Conservation (phyloP, 2,113 vertebrate genomes). For the Ciconia boyciana region DNA sequence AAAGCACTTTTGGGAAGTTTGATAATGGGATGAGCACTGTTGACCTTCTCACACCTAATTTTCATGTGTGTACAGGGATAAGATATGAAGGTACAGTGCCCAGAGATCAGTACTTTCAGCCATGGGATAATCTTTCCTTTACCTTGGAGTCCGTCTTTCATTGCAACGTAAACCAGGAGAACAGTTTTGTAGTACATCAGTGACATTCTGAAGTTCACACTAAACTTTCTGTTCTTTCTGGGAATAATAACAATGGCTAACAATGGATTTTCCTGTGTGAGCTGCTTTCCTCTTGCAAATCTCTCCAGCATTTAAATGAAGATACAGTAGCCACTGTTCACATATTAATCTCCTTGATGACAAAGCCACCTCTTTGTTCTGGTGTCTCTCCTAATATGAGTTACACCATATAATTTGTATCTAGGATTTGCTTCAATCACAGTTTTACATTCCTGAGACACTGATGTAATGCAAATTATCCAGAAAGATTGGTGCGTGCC, state of each 20-base stretch:
- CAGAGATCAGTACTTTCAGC: conserved; percentile 2
- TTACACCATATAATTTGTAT: conserved; percentile 55
- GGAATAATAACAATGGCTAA: conserved; percentile 30
- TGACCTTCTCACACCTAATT: not conserved
- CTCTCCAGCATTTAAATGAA: conserved; percentile 55
- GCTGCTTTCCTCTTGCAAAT: conserved; percentile 25
- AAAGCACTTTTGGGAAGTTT: not conserved
- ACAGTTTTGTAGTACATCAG: not conserved
- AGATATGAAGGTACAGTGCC: not conserved
- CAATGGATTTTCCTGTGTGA: conserved; percentile 41
- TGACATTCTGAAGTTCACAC: conserved; percentile 9
- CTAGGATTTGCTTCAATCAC: conserved; percentile 63
- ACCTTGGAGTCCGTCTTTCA: fast-evolving
- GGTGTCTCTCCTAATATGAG: conserved; percentile 44
- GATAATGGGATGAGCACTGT: not conserved
- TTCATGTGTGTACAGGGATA: not conserved
- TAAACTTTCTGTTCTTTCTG: conserved; percentile 38
- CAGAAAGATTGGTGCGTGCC: conserved; percentile 60
- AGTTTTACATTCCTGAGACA: conserved; percentile 53
- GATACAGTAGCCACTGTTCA: conserved; percentile 48
- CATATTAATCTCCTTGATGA: conserved; percentile 61
- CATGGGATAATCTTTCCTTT: conserved; percentile 29
- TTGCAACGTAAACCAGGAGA: not conserved
- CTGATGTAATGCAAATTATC: conserved; percentile 64
- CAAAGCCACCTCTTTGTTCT: conserved; percentile 58